Evolutionary conservation across 2,113 vertebrate genomes (phyloP).

Genomic region (Thalassarche chlororhynchos): DNA sequence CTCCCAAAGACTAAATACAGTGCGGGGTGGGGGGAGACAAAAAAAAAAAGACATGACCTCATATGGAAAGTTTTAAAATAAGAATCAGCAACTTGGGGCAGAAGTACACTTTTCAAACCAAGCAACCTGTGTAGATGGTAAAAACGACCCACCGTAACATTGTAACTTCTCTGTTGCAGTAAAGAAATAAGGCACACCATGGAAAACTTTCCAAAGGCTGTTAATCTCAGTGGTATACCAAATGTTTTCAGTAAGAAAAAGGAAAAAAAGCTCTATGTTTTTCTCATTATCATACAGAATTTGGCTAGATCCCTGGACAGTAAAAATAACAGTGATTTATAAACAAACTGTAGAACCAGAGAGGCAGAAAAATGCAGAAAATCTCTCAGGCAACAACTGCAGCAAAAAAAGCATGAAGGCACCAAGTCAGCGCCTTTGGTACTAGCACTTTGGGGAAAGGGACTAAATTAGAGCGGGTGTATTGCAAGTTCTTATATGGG

Average conservation of each 20-base stretch:
- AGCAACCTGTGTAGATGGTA: not conserved
- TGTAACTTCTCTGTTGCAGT: not conserved
- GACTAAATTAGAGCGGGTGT: not conserved
- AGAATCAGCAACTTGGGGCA: not conserved
- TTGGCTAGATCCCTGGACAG: not conserved
- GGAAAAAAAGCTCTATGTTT: rapidly evolving
- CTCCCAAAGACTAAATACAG: not conserved
- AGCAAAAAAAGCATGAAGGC: not conserved
- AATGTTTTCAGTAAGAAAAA: not conserved
- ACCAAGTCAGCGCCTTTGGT: not conserved
- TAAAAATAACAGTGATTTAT: not conserved
- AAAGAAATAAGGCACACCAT: not conserved
- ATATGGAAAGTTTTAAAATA: not conserved
- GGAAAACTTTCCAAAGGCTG: not conserved
- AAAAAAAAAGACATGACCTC: not conserved
- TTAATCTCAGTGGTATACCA: not conserved
- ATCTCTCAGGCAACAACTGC: not conserved
- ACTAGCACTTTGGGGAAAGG: not conserved
- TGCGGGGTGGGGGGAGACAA: too few relatives aligned
- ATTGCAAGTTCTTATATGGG: not conserved
- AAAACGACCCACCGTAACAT: not conserved
- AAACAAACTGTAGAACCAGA: not conserved
- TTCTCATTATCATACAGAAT: not conserved
- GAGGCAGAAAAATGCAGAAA: not conserved
- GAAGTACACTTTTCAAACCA: not conserved